phyloP scores from a whole-genome alignment of 2,797 vertebrate species.

The Periophthalmus magnuspinnatus region DNA sequence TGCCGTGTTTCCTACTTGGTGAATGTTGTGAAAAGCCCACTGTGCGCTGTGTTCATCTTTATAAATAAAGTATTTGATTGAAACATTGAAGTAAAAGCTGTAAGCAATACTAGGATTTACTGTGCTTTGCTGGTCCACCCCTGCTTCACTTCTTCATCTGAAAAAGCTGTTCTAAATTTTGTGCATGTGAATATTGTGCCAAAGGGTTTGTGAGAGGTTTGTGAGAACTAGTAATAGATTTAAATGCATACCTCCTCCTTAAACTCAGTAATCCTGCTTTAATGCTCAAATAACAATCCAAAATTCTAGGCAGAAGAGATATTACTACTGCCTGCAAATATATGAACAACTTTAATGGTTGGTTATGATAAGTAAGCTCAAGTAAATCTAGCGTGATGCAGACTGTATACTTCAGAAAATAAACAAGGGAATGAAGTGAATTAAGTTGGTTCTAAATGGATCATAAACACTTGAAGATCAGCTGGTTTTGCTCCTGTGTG shows the following conservation, averaged over 20 bases:
- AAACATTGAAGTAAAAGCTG: too few relatives aligned
- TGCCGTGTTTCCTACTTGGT: too few relatives aligned
- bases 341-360: not conserved
- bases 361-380: not conserved
- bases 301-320: not conserved
- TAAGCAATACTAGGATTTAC: too few relatives aligned
- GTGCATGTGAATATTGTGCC: too few relatives aligned
- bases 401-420: too few relatives aligned
- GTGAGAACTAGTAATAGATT: not conserved
- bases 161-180: too few relatives aligned
- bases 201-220: not conserved
- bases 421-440: not conserved
- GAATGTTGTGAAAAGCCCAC: too few relatives aligned
- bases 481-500: not conserved
- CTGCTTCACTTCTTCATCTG: too few relatives aligned
- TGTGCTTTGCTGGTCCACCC: too few relatives aligned
- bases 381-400: too few relatives aligned
- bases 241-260: not conserved
- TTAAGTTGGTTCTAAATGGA: not conserved
- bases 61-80: too few relatives aligned
- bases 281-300: not conserved
- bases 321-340: not conserved
- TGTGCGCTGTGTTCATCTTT: too few relatives aligned
- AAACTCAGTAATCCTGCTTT: not conserved
- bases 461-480: not conserved